Conservation (phyloP, 2,888 invertebrate species). For the Tortrix viridana region DNA sequence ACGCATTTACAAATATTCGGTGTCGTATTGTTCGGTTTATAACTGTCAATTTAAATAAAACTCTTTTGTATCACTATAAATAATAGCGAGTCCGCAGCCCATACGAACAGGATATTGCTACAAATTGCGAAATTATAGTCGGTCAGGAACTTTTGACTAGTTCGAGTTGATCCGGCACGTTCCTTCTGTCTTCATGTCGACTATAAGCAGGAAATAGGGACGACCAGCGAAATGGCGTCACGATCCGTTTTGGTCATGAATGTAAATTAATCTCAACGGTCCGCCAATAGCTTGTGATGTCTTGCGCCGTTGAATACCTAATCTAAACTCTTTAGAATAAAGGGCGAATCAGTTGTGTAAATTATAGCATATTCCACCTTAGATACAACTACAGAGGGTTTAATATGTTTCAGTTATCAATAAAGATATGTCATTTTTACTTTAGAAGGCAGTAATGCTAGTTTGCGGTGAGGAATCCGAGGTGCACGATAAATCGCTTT, state of each 20-base stretch:
- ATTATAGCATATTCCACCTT: too few relatives aligned
- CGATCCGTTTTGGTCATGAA: constrained; percentile 76
- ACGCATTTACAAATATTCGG: too few relatives aligned
- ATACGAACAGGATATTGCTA: constrained; percentile 10
- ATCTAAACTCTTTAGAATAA: too few relatives aligned
- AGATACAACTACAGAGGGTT: too few relatives aligned
- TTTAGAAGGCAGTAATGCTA: constrained; percentile 41
- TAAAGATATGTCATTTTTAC: too few relatives aligned
- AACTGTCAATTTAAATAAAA: not conserved
- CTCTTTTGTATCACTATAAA: not conserved
- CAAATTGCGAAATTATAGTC: constrained; percentile 26
- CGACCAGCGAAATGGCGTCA: constrained; percentile 72
- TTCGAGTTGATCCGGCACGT: constrained; percentile 50
- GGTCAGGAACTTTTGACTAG: constrained; percentile 12
- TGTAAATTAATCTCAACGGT: constrained; percentile 74
- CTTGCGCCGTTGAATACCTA: constrained; percentile 63
- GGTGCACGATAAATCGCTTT: constrained; percentile 30
- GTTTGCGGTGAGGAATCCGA: constrained; percentile 36
- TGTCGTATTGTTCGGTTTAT: too few relatives aligned
- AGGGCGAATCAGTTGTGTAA: too few relatives aligned
- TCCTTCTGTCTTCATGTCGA: constrained; percentile 47
- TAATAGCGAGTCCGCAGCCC: not conserved
- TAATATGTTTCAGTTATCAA: too few relatives aligned
- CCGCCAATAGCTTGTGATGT: constrained; percentile 45
- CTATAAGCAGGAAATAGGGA: constrained; percentile 69